These are phyloP conservation scores for Oncorhynchus kisutch DNA, from an alignment of 2,113 vertebrate genomes.

Conservation along the genomic window DNA sequence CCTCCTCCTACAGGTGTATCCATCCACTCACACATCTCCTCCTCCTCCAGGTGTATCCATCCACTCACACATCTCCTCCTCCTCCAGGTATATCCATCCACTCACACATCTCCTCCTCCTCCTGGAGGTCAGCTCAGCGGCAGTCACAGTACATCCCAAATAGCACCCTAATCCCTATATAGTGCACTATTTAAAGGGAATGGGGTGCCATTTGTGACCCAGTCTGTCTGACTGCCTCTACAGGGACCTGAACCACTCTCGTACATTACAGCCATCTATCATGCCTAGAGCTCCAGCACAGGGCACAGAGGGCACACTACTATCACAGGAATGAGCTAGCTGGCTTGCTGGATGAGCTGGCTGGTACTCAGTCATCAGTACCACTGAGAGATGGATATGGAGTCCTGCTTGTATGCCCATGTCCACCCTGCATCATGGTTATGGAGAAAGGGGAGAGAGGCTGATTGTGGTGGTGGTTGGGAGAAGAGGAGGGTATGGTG, in stretches of 20 bases:
- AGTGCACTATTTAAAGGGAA: too few relatives aligned
- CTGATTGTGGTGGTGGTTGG: background rate
- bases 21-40: background rate
- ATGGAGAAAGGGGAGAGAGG: background rate
- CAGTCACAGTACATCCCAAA: too few relatives aligned
- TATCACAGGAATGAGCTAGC: conserved; percentile 46
- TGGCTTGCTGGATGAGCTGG: background rate
- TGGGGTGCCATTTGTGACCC: too few relatives aligned
- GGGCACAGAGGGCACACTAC: conserved; percentile 2
- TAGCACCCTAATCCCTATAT: too few relatives aligned
- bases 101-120: too few relatives aligned
- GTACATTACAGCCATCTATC: conserved; percentile 59
- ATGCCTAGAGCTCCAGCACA: conserved; percentile 25
- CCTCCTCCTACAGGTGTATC: background rate
- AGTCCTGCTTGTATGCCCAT: conserved; percentile 6
- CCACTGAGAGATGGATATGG: background rate
- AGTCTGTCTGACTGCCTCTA: background rate
- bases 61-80: too few relatives aligned
- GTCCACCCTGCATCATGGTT: conserved; percentile 38
- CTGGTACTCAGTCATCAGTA: conserved; percentile 16
- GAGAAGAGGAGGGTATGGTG: too few relatives aligned
- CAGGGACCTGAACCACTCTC: conserved; percentile 36
- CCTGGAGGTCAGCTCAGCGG: conserved; percentile 12
- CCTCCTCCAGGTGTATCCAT: conserved; percentile 15
- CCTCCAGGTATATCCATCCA: too few relatives aligned